Evolutionary conservation across 1,140 invertebrate genomes (phyloP), one percentile per base, ranked within the genome.

Genomic region (Eriocheir sinensis): DNA sequence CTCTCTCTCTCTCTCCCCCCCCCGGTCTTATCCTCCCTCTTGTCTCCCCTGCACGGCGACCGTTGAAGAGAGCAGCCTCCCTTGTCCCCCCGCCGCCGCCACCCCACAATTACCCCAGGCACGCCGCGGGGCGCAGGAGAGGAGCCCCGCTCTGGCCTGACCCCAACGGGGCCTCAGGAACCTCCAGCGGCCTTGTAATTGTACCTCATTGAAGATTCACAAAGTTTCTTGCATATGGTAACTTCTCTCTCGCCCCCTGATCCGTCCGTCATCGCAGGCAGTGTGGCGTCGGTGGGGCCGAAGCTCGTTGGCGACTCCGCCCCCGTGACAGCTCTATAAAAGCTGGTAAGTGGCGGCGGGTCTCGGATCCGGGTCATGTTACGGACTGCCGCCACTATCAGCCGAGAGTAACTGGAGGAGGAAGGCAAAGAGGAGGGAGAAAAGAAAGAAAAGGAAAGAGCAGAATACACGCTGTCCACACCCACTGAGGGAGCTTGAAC

Each of bases 361-460:
- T 89, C 40, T 34, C 21, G 93, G 60, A 94, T 32, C 92, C 92
- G 92, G 92, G 92, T 93, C 92, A 89, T 53, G 83, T 93, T 93
- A 93, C 92, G 83, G 27, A 83, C 27, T 93, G 72, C 81, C 8
- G 34, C 92, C 72, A 40, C 88, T 89, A 91, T 72, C 89, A 72
- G 89, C 89, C 83, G 0, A 41, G 83, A 38, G 40, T 41, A 86
- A 86, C 36, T 38, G 34, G 40, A 85, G 12, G 81, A 85, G 38
- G 81, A 3, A 85, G 27, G 38, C 34, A 85, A 85, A 85, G 17
- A 85, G 38, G 9, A 85, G 38, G 38, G 38, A 38, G 36, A 85
- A n/a, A 38, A 85, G 38, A 85, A 85, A 85, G 38, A 72, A n/a
- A 72, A n/a, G 60, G 60, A 72, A 72, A 72, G n/a, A 15, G 60